Evolutionary conservation across 2,797 vertebrate species (phyloP), one percentile per base, ranked within the genome.

Genomic region (Pangasius mekongensis): DNA sequence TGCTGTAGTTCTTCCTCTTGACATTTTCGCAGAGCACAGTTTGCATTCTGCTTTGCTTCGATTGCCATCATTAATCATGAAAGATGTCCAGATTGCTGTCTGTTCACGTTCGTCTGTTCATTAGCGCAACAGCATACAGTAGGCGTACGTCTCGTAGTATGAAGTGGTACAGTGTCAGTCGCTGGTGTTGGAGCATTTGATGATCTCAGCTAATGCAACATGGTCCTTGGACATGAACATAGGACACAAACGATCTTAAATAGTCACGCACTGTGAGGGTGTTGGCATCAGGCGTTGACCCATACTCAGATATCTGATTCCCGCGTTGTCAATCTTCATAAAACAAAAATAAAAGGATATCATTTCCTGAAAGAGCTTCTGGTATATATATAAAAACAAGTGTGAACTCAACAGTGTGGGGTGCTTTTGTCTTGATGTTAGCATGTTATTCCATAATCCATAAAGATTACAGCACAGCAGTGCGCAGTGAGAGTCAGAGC

Each of bases 41-140:
- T 69, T 69, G 64, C n/a, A 33, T n/a, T 84, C 83, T 84, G 83
- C 47, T 84, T 69, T 84, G 64, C 83, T 69, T 52, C 36, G 47
- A 84, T 69, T 54, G 64, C n/a, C n/a, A 33, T 84, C 47, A 13
- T 84, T 84, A 24, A 84, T 69, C 83, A 84, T 2, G 2, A 52
- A 69, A 69, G 64, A 69, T 54, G n/a, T 36, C 30, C 64, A 84
- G 62, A 67, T 52, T n/a, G 36, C 82, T 66, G 82, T 66, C 39
- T 22, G 82, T 47, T n/a, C 24, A 14, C 60, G 56, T 60, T 47
- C 9, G 8, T 36, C 78, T 82, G 80, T 66, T 83, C 58, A 52
- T 52, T 84, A 84, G n/a, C 62, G 0, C 18, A 0, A 11, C 43
- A 22, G 58, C n/a, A 3, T 24, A 54, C 60, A 84, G 64, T 14